These are phyloP conservation scores for Axis porcinus DNA, from an alignment of 2,113 vertebrate genomes.

Conservation along the genomic window DNA sequence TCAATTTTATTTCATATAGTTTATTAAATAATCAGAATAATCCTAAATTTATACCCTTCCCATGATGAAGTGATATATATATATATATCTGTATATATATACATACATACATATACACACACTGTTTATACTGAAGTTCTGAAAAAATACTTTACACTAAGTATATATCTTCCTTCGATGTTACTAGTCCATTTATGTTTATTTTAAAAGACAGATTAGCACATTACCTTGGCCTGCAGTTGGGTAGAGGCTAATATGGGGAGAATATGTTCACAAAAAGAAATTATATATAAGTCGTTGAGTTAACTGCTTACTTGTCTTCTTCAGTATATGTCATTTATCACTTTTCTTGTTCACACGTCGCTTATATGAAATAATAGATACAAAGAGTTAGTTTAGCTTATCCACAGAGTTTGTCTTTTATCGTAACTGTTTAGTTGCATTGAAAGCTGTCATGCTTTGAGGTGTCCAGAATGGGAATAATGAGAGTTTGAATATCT, in stretches of 20 bases:
- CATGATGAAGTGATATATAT: not conserved
- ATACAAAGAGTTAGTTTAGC: not conserved
- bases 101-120: not conserved
- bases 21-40: not conserved
- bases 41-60: not conserved
- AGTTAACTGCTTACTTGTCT: not conserved
- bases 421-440: not conserved
- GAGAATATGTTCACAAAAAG: not conserved
- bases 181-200: not conserved
- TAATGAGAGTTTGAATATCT: not conserved
- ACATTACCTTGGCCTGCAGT: not conserved
- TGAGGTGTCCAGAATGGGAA: not conserved
- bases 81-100: fast-evolving
- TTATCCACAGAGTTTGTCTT: not conserved
- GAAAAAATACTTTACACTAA: not conserved
- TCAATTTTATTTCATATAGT: not conserved
- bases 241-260: not conserved
- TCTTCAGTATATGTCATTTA: not conserved
- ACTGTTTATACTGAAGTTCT: not conserved
- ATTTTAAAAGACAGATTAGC: not conserved
- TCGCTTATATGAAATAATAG: not conserved
- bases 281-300: not conserved
- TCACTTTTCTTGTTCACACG: not conserved
- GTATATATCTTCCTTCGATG: not conserved
- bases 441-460: not conserved